Conservation (phyloP, 2,113 vertebrate genomes). For the Colius striatus region DNA sequence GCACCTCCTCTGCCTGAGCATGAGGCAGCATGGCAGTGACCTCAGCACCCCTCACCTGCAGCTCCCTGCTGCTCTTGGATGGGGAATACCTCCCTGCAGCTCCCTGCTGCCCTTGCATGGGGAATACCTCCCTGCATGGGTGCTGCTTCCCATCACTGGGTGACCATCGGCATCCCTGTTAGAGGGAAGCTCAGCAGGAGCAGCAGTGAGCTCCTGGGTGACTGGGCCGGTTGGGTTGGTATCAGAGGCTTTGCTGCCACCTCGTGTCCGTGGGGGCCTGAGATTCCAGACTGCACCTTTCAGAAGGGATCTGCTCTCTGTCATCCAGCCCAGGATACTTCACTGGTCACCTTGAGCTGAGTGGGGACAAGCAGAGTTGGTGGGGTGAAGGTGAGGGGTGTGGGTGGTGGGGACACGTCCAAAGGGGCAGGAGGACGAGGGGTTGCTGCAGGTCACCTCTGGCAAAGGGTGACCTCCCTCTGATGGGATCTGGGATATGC, state of each 20-base stretch:
- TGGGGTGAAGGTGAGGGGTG: not conserved
- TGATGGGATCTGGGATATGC: no score
- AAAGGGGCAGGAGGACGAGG: not conserved
- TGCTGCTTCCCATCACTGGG: not conserved
- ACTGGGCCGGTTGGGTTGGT: not conserved
- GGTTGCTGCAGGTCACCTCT: no score
- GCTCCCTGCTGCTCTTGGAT: not conserved
- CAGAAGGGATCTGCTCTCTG: not conserved
- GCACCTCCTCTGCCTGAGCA: not conserved
- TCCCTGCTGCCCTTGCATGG: not conserved
- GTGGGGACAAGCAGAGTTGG: not conserved
- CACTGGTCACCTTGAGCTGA: not conserved
- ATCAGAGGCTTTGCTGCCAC: conserved; percentile 65
- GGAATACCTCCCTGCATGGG: not conserved
- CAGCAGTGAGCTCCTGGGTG: not conserved
- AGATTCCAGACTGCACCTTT: not conserved
- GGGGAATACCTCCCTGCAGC: not conserved
- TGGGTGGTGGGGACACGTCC: not conserved
- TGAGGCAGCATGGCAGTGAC: not conserved
- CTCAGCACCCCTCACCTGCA: not conserved
- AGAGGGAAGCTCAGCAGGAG: not conserved
- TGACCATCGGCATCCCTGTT: not conserved
- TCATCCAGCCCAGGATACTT: not conserved
- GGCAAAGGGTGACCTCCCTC: no score
- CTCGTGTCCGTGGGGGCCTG: conserved; percentile 31